phyloP scores from a whole-genome alignment of 1,140 invertebrate genomes.

The Nasonia vitripennis region DNA sequence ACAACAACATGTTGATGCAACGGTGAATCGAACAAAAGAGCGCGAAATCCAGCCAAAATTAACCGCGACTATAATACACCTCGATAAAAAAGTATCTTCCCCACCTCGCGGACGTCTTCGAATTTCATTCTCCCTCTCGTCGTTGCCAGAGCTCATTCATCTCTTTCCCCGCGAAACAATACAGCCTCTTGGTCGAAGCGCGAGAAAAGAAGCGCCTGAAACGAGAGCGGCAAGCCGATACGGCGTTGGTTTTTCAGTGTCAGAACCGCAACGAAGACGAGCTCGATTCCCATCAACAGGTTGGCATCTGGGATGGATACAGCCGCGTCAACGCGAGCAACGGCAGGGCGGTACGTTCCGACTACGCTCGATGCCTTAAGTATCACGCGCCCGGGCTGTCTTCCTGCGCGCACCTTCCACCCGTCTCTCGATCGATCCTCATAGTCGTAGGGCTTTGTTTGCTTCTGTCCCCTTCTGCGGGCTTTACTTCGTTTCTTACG shows the following conservation, averaged over 20 bases:
- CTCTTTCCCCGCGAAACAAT: too few relatives aligned
- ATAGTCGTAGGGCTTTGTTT: background rate
- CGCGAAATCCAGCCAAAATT: too few relatives aligned
- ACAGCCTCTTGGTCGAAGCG: too few relatives aligned
- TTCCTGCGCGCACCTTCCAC: background rate
- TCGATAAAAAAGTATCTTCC: too few relatives aligned
- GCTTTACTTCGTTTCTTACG: background rate
- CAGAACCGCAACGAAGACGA: background rate
- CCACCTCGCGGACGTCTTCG: too few relatives aligned
- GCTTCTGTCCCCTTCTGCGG: background rate
- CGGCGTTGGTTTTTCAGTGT: background rate
- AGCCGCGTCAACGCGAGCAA: background rate
- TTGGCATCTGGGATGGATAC: background rate
- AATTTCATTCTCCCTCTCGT: too few relatives aligned
- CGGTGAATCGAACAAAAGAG: too few relatives aligned
- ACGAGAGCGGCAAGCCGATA: background rate
- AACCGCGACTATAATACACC: too few relatives aligned
- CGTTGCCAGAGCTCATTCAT: too few relatives aligned
- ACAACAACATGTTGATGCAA: too few relatives aligned
- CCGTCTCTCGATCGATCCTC: background rate
- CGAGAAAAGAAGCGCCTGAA: background rate
- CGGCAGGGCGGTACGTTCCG: background rate
- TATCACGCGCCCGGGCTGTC: background rate
- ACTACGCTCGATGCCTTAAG: background rate
- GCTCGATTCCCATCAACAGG: slow-evolving; percentile 14